Conservation (phyloP, 2,888 invertebrate genomes). For the Sisyra nigra region DNA sequence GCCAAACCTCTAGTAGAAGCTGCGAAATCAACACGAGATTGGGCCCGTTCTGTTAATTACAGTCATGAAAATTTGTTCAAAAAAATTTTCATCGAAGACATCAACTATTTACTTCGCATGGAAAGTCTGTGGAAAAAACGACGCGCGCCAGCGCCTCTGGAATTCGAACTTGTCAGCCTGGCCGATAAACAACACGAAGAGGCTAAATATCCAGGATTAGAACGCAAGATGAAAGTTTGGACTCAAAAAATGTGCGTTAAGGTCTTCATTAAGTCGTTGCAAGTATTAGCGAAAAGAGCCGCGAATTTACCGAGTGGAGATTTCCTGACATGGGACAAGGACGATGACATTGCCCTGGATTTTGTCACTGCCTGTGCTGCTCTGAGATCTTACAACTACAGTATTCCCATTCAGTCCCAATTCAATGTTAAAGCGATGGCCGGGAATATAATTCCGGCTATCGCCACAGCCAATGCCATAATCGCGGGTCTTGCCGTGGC, state of each 20-base stretch:
- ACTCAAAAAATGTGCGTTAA: constrained; percentile 27
- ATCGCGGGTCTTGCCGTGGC: constrained; percentile 92
- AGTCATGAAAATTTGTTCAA: constrained; percentile 73
- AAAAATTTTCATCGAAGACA: constrained; percentile 90
- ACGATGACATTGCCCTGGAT: constrained; percentile 83
- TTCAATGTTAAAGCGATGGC: constrained; percentile 99
- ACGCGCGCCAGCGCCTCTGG: constrained; percentile 58
- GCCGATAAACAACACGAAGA: constrained; percentile 10
- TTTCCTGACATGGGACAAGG: constrained; percentile 93
- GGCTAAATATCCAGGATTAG: neutral
- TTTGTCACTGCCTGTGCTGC: constrained; percentile 95
- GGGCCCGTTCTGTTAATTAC: constrained; percentile 76
- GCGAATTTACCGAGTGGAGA: constrained; percentile 37
- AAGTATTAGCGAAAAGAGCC: constrained; percentile 41
- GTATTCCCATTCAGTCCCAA: constrained; percentile 69
- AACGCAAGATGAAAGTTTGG: constrained; percentile 25
- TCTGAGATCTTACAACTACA: constrained; percentile 78
- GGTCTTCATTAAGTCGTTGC: constrained; percentile 53
- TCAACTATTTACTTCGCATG: constrained; percentile 88
- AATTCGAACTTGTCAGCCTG: constrained; percentile 15
- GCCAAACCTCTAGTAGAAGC: no score
- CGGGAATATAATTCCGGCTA: constrained; percentile 98
- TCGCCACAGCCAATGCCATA: constrained; percentile 97
- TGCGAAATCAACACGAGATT: constrained; percentile 54
- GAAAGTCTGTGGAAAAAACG: constrained; percentile 87